Base-by-base conservation (phyloP, 2,888 invertebrate species). In the Meiosimyza platycephala region DNA sequence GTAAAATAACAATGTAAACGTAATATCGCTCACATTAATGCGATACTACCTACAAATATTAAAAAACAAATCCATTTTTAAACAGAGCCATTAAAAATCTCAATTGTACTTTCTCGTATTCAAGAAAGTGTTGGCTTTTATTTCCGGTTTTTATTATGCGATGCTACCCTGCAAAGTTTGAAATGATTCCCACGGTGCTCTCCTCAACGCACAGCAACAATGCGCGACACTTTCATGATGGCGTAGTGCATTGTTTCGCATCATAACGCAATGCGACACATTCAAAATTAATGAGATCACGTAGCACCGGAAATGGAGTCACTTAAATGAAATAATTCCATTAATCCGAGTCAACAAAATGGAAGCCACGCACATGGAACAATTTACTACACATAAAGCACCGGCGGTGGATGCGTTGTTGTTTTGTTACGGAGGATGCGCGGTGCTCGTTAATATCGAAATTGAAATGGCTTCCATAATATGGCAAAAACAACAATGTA, bases 261-360 rank as follows among this genome's bases (percentile, higher is more conserved):
- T 54, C 40, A 40, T 1, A 40, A 52, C 33, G 18, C 66, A 60
- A 4, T 47, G 50, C 54, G 18, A 57, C 15, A 18, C 57, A 66
- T 52, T 57, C 47, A 40, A 65, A 71, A 64, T 80, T 77, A 77
- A 77, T 78, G 78, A 79, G 79, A 80, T 81, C 83, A 84, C 85
- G 84, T 78, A 79, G 72, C 71, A 70, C 71, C 76, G 74, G 76
- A 75, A 80, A 80, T 78, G 80, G 80, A 74, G 79, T 75, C 80
- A 80, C 78, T 83, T 83, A 79, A 77, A 76, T 70, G 76, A 75
- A 72, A 51, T n/a, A 54, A 47, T 33, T 40, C 62, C 76, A 71
- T 80, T 80, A 82, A 83, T 80, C 82, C 78, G 72, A 62, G 62
- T 68, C 74, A 57, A 73, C 77, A 82, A 84, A 84, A 83, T 83